Evolutionary conservation across 2,113 vertebrate genomes (phyloP).

Genomic region (Sus scrofa): DNA sequence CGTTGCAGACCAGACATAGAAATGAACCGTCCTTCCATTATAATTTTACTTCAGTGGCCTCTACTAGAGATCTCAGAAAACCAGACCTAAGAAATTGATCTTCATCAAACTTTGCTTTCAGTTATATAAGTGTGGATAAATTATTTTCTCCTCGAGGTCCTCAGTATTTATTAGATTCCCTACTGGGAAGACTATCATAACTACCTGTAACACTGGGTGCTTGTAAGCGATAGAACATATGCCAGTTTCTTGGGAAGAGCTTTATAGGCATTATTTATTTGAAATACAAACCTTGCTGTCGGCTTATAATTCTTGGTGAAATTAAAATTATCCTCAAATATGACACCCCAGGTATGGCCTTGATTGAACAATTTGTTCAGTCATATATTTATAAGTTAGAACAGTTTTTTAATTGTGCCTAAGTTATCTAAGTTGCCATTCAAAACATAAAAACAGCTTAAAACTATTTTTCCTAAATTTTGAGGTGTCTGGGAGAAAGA

Average conservation of each 20-base stretch:
- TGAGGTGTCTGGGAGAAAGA: background rate
- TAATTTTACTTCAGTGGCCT: background rate
- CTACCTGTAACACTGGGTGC: background rate
- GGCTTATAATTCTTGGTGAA: background rate
- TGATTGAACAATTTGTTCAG: background rate
- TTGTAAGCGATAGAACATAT: background rate
- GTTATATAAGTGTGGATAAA: background rate
- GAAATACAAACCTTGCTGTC: background rate
- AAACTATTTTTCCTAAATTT: background rate
- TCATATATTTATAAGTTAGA: background rate
- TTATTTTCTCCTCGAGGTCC: background rate
- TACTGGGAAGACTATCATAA: background rate
- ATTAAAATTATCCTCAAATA: background rate
- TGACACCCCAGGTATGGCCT: background rate
- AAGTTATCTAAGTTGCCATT: background rate
- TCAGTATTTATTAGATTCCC: background rate
- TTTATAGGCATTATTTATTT: background rate
- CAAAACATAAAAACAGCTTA: background rate
- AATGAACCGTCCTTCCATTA: background rate
- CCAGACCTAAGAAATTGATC: background rate
- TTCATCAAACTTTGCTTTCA: background rate
- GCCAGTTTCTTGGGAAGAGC: background rate
- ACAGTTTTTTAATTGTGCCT: background rate
- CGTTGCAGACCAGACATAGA: background rate
- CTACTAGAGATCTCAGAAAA: background rate